phyloP scores from a whole-genome alignment of 2,113 vertebrate species.

The Triplophysa dalaica region DNA sequence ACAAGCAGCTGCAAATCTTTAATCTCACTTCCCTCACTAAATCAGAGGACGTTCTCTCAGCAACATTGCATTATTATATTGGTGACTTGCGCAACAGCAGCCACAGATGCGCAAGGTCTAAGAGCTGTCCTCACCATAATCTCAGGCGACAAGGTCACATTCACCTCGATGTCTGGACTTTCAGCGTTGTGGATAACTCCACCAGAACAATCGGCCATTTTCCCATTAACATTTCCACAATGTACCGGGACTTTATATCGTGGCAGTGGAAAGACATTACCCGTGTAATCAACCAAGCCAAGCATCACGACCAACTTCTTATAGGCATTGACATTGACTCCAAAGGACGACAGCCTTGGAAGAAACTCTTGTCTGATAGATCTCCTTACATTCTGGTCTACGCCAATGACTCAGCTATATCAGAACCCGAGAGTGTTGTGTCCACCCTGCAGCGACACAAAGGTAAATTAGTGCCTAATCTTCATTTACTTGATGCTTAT shows the following conservation, averaged over 20 bases:
- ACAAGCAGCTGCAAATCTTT: constrained; percentile 81
- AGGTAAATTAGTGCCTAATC: constrained; percentile 57
- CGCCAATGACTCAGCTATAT: constrained; percentile 91
- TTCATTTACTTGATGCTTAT: constrained; percentile 60
- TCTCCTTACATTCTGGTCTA: constrained; percentile 92
- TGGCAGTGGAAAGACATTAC: constrained; percentile 95
- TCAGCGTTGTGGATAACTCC: constrained; percentile 69
- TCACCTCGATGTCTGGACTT: constrained; percentile 81
- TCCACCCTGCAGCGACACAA: constrained; percentile 78
- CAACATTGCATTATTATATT: constrained; percentile 84
- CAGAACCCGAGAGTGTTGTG: constrained; percentile 86
- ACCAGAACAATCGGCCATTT: constrained; percentile 77
- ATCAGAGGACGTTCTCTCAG: constrained; percentile 90
- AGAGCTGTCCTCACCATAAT: constrained; percentile 60
- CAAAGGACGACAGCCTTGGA: constrained; percentile 64
- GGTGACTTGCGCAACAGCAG: constrained; percentile 75
- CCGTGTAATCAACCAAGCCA: constrained; percentile 78
- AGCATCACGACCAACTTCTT: constrained; percentile 77
- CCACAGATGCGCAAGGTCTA: constrained; percentile 63
- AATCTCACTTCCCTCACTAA: constrained; percentile 91
- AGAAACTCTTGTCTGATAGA: constrained; percentile 66
- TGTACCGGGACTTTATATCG: constrained; percentile 69
- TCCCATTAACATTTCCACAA: constrained; percentile 74
- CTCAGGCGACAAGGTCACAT: constrained; percentile 72
- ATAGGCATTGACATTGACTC: constrained; percentile 80